Conservation (phyloP, 2,888 invertebrate genomes). For the Leptinotarsa rubiginosa region DNA sequence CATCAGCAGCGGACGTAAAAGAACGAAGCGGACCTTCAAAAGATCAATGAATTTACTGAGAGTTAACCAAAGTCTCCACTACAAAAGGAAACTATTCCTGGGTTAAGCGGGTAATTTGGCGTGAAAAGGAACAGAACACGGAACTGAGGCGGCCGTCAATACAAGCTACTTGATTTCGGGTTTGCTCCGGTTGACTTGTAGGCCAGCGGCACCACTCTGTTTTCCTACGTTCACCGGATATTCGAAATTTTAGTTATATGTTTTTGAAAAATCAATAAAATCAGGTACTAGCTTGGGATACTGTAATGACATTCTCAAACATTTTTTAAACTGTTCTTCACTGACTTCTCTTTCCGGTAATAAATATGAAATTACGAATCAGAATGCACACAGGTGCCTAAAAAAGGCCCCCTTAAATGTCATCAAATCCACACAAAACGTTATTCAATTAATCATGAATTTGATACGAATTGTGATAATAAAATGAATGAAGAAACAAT, state of each 20-base stretch:
- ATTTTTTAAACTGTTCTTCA: no score
- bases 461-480: no score
- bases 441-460: no score
- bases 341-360: no score
- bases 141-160: constrained; percentile 42
- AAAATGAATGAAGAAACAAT: no score
- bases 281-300: no score
- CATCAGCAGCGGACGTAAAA: constrained; percentile 7
- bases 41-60: constrained; percentile 53
- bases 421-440: no score
- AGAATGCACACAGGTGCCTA: no score
- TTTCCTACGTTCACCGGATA: background rate
- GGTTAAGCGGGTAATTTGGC: constrained; percentile 56
- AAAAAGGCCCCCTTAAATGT: no score
- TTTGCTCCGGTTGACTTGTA: constrained; percentile 5
- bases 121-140: constrained; percentile 53
- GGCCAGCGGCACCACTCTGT: background rate
- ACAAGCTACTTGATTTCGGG: constrained; percentile 39
- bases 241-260: background rate
- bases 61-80: constrained; percentile 51
- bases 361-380: no score
- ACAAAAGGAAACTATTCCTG: constrained; percentile 54
- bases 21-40: constrained; percentile 45
- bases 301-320: no score
- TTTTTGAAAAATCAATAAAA: no score